These are phyloP conservation scores for Formica selysi DNA, from an alignment of 1,140 invertebrate species.

Conservation along the genomic window DNA sequence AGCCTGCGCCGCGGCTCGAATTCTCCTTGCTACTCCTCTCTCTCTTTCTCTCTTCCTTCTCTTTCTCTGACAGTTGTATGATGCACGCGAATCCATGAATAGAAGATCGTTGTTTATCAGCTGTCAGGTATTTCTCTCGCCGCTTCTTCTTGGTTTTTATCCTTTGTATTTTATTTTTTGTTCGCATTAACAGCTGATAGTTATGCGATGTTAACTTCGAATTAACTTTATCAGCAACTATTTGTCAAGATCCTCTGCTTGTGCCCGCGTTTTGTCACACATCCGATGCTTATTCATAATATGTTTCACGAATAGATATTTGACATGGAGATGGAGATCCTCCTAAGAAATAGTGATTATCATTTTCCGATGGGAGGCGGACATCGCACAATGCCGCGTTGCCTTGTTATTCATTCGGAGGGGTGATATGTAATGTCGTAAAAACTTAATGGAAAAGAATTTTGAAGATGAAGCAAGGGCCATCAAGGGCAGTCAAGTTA, in stretches of 20 bases:
- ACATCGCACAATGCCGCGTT: not conserved
- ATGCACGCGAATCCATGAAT: slow-evolving; percentile 78
- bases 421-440: slow-evolving; percentile 9
- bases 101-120: slow-evolving; percentile 78
- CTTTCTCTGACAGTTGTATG: slow-evolving; percentile 35
- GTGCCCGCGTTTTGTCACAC: not conserved
- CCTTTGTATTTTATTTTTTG: slow-evolving; percentile 48
- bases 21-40: slow-evolving; percentile 1
- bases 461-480: slow-evolving; percentile 42
- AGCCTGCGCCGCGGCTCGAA: slow-evolving; percentile 48
- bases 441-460: slow-evolving; percentile 71
- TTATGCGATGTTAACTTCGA: slow-evolving; percentile 66
- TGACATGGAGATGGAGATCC: not conserved
- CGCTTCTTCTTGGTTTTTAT: not conserved
- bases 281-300: not conserved
- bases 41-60: not conserved
- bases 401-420: slow-evolving; percentile 10
- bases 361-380: not conserved
- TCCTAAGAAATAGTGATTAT: not conserved
- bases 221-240: slow-evolving; percentile 50
- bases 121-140: slow-evolving; percentile 62
- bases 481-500: slow-evolving; percentile 40
- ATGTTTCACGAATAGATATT: not conserved
- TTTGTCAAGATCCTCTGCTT: slow-evolving; percentile 30
- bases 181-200: slow-evolving; percentile 67